These are phyloP conservation scores for Apamea sordens DNA, from an alignment of 2,888 invertebrate genomes.

Conservation along the genomic window DNA sequence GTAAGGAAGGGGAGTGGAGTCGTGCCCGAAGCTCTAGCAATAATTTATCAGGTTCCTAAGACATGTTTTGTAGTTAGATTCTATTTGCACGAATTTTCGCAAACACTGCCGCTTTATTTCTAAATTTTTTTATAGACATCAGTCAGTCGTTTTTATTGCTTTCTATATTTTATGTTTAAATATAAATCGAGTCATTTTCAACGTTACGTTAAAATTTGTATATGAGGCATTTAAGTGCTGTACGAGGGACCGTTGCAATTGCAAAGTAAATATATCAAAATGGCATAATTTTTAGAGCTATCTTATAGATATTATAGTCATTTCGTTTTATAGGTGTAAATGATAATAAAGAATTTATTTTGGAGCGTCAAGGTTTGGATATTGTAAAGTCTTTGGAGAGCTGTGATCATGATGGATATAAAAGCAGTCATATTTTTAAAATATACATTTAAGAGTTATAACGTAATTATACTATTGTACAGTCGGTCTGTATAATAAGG, in stretches of 20 bases:
- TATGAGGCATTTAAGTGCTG: slow-evolving; percentile 89
- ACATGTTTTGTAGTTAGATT: slow-evolving; percentile 90
- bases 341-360: slow-evolving; percentile 89
- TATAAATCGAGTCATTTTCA: slow-evolving; percentile 83
- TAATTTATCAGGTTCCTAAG: slow-evolving; percentile 91
- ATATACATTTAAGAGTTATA: slow-evolving; percentile 89
- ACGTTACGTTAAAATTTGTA: slow-evolving; percentile 87
- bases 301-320: slow-evolving; percentile 89
- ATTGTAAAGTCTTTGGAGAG: slow-evolving; percentile 89
- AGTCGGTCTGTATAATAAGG: slow-evolving; percentile 74
- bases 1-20: slow-evolving; percentile 75
- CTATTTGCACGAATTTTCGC: slow-evolving; percentile 89
- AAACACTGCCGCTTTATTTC: slow-evolving; percentile 89
- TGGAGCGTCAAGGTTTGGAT: slow-evolving; percentile 88
- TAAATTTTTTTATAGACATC: slow-evolving; percentile 82
- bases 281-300: slow-evolving; percentile 90
- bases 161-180: slow-evolving; percentile 80
- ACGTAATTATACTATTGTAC: slow-evolving; percentile 85
- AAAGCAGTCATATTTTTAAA: slow-evolving; percentile 90
- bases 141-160: slow-evolving; percentile 82
- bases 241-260: slow-evolving; percentile 90
- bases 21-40: slow-evolving; percentile 88
- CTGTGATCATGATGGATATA: slow-evolving; percentile 90
- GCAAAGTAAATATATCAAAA: slow-evolving; percentile 90
- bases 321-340: slow-evolving; percentile 90